Evolutionary conservation across 2,113 vertebrate species (phyloP).

Genomic region (Corydoras sp.): DNA sequence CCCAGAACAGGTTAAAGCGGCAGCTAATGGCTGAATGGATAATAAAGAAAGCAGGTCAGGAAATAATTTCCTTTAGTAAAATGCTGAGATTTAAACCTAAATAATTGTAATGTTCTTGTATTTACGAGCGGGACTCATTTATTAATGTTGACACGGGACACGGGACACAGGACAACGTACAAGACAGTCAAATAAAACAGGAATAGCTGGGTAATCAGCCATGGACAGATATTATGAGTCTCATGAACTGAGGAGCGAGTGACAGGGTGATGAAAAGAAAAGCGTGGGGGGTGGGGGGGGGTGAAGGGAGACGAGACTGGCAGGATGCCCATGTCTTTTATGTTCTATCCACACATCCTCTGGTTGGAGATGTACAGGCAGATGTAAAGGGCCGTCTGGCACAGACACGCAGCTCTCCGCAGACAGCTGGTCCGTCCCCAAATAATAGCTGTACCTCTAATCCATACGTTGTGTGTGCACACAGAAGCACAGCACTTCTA

Average conservation of each 20-base stretch:
- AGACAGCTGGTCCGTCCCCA: conserved; percentile 29
- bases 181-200: neutral
- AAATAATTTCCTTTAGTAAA: too few relatives aligned
- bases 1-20: too few relatives aligned
- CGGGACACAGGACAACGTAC: too few relatives aligned
- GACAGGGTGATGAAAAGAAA: conserved; percentile 49
- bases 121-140: too few relatives aligned
- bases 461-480: conserved; percentile 39
- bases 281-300: neutral
- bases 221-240: neutral
- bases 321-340: conserved; percentile 54
- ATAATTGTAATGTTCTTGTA: too few relatives aligned
- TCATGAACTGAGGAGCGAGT: conserved; percentile 17
- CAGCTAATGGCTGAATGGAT: too few relatives aligned
- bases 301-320: conserved; percentile 46
- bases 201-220: neutral
- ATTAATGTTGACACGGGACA: too few relatives aligned
- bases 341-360: conserved; percentile 35
- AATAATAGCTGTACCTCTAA: conserved; percentile 37
- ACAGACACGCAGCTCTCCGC: conserved; percentile 20
- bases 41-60: too few relatives aligned
- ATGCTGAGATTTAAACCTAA: too few relatives aligned
- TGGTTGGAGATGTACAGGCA: conserved; percentile 42
- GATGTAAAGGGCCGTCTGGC: conserved; percentile 42
- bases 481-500: conserved; percentile 24